Conservation (phyloP, 2,888 invertebrate species). For the Ichneumon xanthorius region DNA sequence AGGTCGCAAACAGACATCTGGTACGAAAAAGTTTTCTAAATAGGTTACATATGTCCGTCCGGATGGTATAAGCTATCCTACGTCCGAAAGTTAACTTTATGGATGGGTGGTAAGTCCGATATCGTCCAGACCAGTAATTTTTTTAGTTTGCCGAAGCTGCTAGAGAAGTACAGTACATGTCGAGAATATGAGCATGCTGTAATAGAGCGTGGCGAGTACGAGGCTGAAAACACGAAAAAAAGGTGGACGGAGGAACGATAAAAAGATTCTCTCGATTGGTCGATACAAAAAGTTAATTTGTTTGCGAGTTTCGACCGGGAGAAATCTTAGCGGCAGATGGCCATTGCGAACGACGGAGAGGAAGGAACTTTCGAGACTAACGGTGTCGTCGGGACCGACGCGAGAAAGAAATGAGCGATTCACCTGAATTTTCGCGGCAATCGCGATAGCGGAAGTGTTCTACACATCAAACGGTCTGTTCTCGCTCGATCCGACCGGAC, state of each 20-base stretch:
- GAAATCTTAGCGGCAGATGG: neutral
- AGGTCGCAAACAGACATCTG: too few relatives aligned
- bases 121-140: too few relatives aligned
- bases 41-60: too few relatives aligned
- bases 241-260: neutral
- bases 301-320: neutral
- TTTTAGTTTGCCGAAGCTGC: too few relatives aligned
- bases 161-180: too few relatives aligned
- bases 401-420: neutral
- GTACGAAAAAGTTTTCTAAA: too few relatives aligned
- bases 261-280: neutral
- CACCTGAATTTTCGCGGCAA: neutral
- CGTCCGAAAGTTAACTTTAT: too few relatives aligned
- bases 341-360: neutral
- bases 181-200: neutral
- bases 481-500: neutral
- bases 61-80: too few relatives aligned
- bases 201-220: neutral
- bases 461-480: neutral
- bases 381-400: neutral
- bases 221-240: neutral
- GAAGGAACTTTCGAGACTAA: neutral
- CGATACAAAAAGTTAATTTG: neutral
- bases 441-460: neutral
- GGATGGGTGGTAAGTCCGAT: too few relatives aligned